These are phyloP conservation scores for Zaprionus vittiger DNA, from an alignment of 1,140 invertebrate species.

Conservation along the genomic window DNA sequence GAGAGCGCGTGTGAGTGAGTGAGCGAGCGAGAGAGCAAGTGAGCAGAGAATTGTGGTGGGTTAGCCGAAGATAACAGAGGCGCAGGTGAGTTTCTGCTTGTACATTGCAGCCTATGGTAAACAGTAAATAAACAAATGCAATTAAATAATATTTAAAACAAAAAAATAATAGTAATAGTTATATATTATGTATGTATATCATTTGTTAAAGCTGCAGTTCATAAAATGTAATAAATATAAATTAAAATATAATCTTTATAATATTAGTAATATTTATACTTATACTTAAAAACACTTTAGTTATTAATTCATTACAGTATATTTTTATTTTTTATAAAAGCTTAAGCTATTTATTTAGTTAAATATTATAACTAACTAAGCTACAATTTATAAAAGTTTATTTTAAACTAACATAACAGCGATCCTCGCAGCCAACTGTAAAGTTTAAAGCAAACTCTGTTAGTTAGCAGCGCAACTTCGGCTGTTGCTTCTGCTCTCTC, in stretches of 20 bases:
- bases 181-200: no score
- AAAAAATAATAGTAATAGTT: no score
- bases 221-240: no score
- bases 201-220: no score
- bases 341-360: no score
- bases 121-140: neutral
- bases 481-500: neutral
- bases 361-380: no score
- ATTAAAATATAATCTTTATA: no score
- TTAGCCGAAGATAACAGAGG: constrained; percentile 23
- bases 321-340: no score
- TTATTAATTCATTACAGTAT: no score
- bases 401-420: neutral
- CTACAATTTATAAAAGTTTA: neutral
- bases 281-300: no score
- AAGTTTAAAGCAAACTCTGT: constrained; percentile 18
- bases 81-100: constrained; percentile 26
- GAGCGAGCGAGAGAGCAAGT: constrained; percentile 7
- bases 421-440: neutral
- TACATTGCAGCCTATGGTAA: neutral
- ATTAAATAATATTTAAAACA: no score
- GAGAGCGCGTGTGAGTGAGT: constrained; percentile 3
- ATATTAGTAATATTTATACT: no score
- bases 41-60: constrained; percentile 35
- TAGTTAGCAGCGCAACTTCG: constrained; percentile 34